phyloP scores from a whole-genome alignment of 1,140 invertebrate genomes.

The Pollicipes pollicipes region DNA sequence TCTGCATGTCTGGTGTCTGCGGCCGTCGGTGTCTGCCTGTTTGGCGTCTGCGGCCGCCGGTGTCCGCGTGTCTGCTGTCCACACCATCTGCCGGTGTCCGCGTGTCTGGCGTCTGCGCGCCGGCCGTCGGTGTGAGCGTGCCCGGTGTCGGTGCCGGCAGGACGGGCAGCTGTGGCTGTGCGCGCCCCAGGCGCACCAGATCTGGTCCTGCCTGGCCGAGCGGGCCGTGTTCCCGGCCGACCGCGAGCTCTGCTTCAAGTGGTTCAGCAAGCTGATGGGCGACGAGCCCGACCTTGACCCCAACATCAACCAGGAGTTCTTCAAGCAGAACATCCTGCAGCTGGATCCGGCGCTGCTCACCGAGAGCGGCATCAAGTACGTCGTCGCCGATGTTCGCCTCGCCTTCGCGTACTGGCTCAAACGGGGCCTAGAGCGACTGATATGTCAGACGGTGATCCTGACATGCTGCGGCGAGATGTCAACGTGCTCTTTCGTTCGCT shows the following conservation, averaged over 20 bases:
- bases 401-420: slow-evolving; percentile 4
- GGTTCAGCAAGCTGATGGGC: slow-evolving; percentile 97
- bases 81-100: no score
- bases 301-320: slow-evolving; percentile 89
- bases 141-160: no score
- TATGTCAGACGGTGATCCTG: no score
- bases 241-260: slow-evolving; percentile 91
- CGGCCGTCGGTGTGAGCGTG: no score
- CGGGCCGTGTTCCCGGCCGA: slow-evolving; percentile 78
- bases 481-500: no score
- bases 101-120: no score
- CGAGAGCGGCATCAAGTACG: slow-evolving; percentile 83
- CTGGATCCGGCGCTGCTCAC: slow-evolving; percentile 78
- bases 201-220: slow-evolving; percentile 90
- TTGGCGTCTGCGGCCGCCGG: no score
- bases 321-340: slow-evolving; percentile 84
- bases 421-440: no score
- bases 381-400: slow-evolving; percentile 12
- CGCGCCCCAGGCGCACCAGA: slow-evolving; percentile 88
- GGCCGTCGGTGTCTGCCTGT: no score
- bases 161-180: slow-evolving; percentile 91
- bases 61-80: no score
- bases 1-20: no score
- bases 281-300: slow-evolving; percentile 93
- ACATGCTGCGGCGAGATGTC: no score